Conservation (phyloP, 2,113 vertebrate genomes). For the Pavo muticus region DNA sequence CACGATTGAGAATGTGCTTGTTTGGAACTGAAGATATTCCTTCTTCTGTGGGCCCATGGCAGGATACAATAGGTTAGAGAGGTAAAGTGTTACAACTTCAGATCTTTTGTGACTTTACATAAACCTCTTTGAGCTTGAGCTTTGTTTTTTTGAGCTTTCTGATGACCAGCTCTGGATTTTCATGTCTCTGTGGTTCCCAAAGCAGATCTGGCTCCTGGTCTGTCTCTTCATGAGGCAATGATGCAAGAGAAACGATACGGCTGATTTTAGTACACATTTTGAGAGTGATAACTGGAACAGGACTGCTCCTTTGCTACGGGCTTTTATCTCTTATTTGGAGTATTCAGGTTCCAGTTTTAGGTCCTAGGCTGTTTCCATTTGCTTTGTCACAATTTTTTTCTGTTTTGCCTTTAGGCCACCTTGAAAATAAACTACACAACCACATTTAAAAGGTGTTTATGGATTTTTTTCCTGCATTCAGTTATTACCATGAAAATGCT, state of each 20-base stretch:
- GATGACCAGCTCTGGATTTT: neutral
- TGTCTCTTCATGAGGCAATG: neutral
- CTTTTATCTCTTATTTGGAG: neutral
- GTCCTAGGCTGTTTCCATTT: neutral
- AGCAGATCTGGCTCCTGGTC: neutral
- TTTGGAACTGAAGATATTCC: conserved; percentile 21
- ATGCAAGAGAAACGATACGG: neutral
- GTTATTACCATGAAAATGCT: neutral
- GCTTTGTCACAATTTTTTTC: neutral
- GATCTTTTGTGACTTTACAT: neutral
- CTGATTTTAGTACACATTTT: conserved; percentile 39
- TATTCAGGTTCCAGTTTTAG: neutral
- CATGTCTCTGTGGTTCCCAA: neutral
- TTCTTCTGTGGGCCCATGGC: neutral
- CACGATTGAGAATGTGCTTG: neutral
- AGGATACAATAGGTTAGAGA: conserved; percentile 16
- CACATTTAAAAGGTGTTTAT: neutral
- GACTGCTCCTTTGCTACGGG: neutral
- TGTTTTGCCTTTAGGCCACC: neutral
- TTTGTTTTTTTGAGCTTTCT: neutral
- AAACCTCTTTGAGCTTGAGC: neutral
- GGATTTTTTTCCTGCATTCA: neutral
- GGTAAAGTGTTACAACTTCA: neutral
- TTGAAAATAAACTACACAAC: neutral
- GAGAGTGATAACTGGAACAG: neutral